Conservation (phyloP, 2,888 invertebrate genomes). For the Lymantria dispar region DNA sequence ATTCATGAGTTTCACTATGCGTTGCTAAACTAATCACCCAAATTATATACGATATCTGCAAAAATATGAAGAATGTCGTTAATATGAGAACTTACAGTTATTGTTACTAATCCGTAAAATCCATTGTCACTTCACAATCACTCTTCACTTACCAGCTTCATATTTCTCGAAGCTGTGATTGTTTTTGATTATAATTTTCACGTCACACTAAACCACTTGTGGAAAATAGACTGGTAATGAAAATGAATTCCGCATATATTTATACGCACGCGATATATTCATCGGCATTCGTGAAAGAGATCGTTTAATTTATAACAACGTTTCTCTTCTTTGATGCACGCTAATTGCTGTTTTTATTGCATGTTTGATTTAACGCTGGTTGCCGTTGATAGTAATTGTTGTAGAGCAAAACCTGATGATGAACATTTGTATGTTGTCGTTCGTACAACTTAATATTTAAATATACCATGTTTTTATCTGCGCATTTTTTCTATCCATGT, state of each 20-base stretch:
- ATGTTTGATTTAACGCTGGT: slow-evolving; percentile 27
- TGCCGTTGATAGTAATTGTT: slow-evolving; percentile 7
- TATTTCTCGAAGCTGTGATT: slow-evolving; percentile 62
- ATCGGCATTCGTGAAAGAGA: slow-evolving; percentile 79
- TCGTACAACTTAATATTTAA: too few species aligned
- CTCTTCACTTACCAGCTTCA: slow-evolving; percentile 77
- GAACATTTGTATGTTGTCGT: neutral
- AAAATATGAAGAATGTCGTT: slow-evolving; percentile 22
- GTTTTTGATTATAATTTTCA: slow-evolving; percentile 48
- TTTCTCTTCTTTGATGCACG: slow-evolving; percentile 56
- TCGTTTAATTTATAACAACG: slow-evolving; percentile 52
- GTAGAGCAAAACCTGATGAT: neutral
- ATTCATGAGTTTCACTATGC: slow-evolving; percentile 52
- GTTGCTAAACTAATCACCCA: slow-evolving; percentile 46
- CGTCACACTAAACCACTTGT: slow-evolving; percentile 69
- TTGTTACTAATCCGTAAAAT: slow-evolving; percentile 32
- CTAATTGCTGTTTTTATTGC: slow-evolving; percentile 32
- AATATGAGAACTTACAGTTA: slow-evolving; percentile 42
- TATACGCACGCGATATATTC: slow-evolving; percentile 75
- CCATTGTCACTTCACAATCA: slow-evolving; percentile 39
- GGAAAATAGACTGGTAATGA: slow-evolving; percentile 77
- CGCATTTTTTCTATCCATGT: too few species aligned
- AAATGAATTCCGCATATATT: slow-evolving; percentile 81
- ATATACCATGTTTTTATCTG: too few species aligned
- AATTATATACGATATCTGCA: slow-evolving; percentile 63